Evolutionary conservation across 2,888 invertebrate genomes (phyloP).

Genomic region (Cryptocephalus moraei): DNA sequence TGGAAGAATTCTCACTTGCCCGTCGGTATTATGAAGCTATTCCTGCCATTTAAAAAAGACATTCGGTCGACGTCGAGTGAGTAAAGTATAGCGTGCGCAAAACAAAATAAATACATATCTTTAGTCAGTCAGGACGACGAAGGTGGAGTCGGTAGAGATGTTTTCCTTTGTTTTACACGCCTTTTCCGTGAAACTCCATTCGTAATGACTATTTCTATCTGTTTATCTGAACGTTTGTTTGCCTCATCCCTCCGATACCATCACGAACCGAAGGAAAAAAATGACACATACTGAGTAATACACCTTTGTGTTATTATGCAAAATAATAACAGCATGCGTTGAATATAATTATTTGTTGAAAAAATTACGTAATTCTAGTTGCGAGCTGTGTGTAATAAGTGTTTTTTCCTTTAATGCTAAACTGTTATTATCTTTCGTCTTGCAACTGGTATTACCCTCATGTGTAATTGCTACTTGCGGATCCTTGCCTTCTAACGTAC

Average conservation of each 20-base stretch:
- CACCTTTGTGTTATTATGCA: background rate
- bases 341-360: conserved; percentile 9
- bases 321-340: conserved; percentile 5
- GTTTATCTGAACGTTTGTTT: too few relatives aligned
- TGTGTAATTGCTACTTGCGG: conserved; percentile 3
- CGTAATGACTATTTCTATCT: too few relatives aligned
- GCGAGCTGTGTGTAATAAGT: conserved; percentile 4
- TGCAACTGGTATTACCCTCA: conserved; percentile 9
- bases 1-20: conserved; percentile 18
- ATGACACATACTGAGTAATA: too few relatives aligned
- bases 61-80: conserved; percentile 8
- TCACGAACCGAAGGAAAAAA: too few relatives aligned
- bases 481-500: background rate
- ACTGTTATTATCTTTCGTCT: conserved; percentile 8
- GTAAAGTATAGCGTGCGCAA: conserved; percentile 9
- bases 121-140: too few relatives aligned
- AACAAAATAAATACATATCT: background rate
- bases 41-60: conserved; percentile 14
- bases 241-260: too few relatives aligned
- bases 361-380: conserved; percentile 8
- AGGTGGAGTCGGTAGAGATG: too few relatives aligned
- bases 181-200: too few relatives aligned
- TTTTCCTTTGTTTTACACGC: too few relatives aligned
- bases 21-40: conserved; percentile 13
- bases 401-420: conserved; percentile 4